Evolutionary conservation across 2,888 invertebrate species (phyloP).

Genomic region (Helobdella robusta): DNA sequence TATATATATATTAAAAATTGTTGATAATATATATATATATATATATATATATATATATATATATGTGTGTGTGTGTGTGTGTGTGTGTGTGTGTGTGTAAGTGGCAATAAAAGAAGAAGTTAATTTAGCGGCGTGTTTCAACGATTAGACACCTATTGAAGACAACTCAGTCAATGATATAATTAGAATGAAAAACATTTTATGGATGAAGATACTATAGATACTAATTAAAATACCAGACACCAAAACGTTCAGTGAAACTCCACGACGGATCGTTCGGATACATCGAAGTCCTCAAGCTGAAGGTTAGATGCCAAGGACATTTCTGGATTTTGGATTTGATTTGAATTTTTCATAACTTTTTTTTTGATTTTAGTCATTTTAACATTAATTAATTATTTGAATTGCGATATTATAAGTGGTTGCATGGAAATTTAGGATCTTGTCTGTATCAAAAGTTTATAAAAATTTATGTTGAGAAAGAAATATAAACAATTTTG

Average conservation of each 20-base stretch:
- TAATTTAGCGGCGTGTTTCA: no score
- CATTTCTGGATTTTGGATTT: not conserved
- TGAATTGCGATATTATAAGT: no score
- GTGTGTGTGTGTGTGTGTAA: constrained; percentile 3
- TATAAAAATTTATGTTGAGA: no score
- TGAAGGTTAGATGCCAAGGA: constrained; percentile 62
- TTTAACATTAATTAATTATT: not conserved
- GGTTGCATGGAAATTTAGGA: no score
- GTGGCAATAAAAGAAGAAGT: not conserved
- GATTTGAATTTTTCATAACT: not conserved
- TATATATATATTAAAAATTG: constrained; percentile 22
- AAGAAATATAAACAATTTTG: no score
- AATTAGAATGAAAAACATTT: no score
- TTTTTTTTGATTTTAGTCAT: not conserved
- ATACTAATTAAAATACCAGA: no score
- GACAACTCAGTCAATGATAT: no score
- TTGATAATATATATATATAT: constrained; percentile 22
- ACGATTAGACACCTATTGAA: no score
- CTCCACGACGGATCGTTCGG: constrained; percentile 65
- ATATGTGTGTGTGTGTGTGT: not conserved
- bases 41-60: constrained; percentile 19
- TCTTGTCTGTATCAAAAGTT: no score
- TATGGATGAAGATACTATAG: no score
- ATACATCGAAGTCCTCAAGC: constrained; percentile 89
- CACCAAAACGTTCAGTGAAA: constrained; percentile 33